Percentiles rank a stretch among this genome's conserved stretches.
These are phyloP conservation scores for Ibycter americanus DNA, from an alignment of 2,797 vertebrate species.

Conservation along the genomic window DNA sequence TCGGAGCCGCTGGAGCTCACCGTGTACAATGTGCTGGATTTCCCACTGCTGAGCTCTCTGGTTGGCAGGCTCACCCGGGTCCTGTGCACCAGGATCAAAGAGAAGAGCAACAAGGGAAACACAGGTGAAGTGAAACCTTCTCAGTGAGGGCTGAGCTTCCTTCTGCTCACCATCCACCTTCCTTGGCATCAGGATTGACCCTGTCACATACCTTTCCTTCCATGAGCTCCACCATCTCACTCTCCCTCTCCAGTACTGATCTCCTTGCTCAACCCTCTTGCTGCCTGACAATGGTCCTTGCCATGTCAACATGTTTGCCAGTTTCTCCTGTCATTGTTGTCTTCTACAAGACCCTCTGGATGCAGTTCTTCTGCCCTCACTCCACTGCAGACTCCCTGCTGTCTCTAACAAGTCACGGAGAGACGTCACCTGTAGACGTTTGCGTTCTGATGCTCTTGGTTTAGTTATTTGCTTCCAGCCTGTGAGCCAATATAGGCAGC, in stretches of 20 bases:
- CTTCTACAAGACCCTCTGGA: neutral
- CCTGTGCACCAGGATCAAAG: conserved; percentile 86
- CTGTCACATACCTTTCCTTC: neutral
- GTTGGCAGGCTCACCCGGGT: conserved; percentile 85
- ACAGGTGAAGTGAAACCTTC: conserved; percentile 44
- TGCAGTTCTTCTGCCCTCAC: neutral
- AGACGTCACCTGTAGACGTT: neutral
- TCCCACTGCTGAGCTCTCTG: conserved; percentile 88
- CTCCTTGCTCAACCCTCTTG: neutral
- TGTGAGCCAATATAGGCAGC: neutral
- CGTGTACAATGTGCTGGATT: conserved; percentile 90
- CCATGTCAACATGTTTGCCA: neutral
- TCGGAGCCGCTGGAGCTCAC: conserved; percentile 89
- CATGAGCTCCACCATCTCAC: neutral
- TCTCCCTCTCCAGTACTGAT: neutral
- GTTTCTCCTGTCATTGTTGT: neutral
- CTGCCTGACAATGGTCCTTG: neutral
- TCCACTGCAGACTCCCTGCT: neutral
- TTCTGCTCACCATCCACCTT: neutral
- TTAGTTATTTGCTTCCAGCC: neutral
- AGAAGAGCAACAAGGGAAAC: conserved; percentile 65
- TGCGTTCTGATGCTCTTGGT: neutral
- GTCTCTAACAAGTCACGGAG: neutral
- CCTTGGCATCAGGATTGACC: neutral
- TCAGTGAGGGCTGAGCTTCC: neutral